A percentile compares a stretch with the other conserved stretches of the same genome.
Evolutionary conservation across 2,888 invertebrate genomes (phyloP).

Genomic region (Lordiphosa fenestrarum): DNA sequence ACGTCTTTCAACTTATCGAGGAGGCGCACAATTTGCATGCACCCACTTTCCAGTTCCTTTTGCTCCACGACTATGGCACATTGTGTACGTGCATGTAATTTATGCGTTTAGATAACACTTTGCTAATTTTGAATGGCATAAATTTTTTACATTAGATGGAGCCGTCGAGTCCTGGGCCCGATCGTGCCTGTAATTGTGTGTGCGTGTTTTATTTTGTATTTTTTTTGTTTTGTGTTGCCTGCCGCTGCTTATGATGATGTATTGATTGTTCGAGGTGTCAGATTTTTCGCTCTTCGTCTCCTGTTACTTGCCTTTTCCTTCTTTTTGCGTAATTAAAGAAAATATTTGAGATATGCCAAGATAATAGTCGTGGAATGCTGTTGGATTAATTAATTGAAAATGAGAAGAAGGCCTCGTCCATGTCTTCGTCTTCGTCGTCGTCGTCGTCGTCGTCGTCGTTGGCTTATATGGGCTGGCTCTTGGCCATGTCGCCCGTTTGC

Average conservation of each 20-base stretch:
- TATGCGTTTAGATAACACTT: slow-evolving; percentile 76
- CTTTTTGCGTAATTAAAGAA: slow-evolving; percentile 69
- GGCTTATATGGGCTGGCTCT: slow-evolving; percentile 32
- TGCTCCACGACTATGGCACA: slow-evolving; percentile 34
- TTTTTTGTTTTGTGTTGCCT: slow-evolving; percentile 33
- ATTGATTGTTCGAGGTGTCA: slow-evolving; percentile 74
- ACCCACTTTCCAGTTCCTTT: slow-evolving; percentile 36
- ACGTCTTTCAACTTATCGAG: slow-evolving; percentile 69
- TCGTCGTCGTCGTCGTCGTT: slow-evolving; percentile 24
- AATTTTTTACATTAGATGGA: slow-evolving; percentile 63
- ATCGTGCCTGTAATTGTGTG: slow-evolving; percentile 68
- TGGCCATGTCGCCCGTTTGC: slow-evolving; percentile 67
- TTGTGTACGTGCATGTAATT: slow-evolving; percentile 74
- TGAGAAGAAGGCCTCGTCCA: slow-evolving; percentile 48
- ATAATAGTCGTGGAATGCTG: slow-evolving; percentile 74
- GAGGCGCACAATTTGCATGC: slow-evolving; percentile 65
- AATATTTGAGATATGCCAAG: slow-evolving; percentile 74
- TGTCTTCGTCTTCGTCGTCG: slow-evolving; percentile 20
- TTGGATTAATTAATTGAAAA: slow-evolving; percentile 75
- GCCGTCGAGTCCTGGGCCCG: slow-evolving; percentile 17
- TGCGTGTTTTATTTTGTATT: slow-evolving; percentile 56
- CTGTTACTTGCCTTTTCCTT: slow-evolving; percentile 17
- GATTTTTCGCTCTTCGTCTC: slow-evolving; percentile 50
- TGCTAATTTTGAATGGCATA: slow-evolving; percentile 77
- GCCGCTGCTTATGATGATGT: slow-evolving; percentile 71